Conservation (phyloP, 1,140 invertebrate genomes). For the Drosophila kanapiae region DNA sequence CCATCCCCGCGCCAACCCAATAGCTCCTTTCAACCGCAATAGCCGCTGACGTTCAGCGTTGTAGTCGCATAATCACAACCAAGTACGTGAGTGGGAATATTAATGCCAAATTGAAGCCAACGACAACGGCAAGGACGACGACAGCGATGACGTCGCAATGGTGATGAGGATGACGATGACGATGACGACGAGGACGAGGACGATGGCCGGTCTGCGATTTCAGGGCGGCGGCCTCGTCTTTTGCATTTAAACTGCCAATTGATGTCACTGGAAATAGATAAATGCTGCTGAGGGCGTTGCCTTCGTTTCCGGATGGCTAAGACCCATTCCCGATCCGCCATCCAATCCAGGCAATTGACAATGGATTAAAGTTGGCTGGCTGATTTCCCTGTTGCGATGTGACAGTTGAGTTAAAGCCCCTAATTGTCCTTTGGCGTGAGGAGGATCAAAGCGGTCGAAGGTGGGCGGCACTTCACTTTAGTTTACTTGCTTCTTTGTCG, state of each 20-base stretch:
- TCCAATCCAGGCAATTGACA: conserved; percentile 68
- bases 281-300: conserved; percentile 42
- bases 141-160: conserved; percentile 39
- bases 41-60: conserved; percentile 65
- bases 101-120: conserved; percentile 84
- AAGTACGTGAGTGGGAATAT: conserved; percentile 85
- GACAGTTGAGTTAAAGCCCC: conserved; percentile 26
- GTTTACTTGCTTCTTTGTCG: conserved; percentile 20
- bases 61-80: conserved; percentile 84
- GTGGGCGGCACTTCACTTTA: conserved; percentile 1
- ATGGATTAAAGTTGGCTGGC: conserved; percentile 60
- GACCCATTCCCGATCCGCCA: conserved; percentile 10
- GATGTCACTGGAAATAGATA: conserved; percentile 76
- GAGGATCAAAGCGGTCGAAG: conserved; percentile 23
- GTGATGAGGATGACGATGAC: conserved; percentile 40
- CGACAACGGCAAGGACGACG: conserved; percentile 54
- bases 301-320: conserved; percentile 31
- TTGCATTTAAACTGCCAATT: conserved; percentile 85
- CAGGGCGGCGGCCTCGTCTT: conserved; percentile 72
- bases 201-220: conserved; percentile 73
- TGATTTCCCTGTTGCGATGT: conserved; percentile 18
- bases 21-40: conserved; percentile 67
- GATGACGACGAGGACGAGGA: conserved; percentile 37
- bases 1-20: conserved; percentile 3
- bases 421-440: conserved; percentile 58